Conservation (phyloP, 2,797 vertebrate genomes). For the Cichlasoma orientale region DNA sequence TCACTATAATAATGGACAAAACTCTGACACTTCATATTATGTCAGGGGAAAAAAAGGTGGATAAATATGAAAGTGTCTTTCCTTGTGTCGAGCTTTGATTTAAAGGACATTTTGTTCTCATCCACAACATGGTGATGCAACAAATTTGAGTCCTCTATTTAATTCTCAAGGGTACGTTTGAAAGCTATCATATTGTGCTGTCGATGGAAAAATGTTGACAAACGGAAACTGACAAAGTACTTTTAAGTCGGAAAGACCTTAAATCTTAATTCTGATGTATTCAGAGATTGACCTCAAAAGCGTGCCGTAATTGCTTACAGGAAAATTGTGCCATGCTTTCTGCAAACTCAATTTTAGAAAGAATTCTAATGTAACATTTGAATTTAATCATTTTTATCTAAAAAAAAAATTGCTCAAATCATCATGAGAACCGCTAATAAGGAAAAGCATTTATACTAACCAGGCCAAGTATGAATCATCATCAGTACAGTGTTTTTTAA, state of each 20-base stretch:
- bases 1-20: slow-evolving; percentile 31
- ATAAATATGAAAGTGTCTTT: neutral
- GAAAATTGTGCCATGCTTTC: slow-evolving; percentile 17
- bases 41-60: slow-evolving; percentile 22
- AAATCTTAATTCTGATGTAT: neutral
- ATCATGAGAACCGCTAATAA: slow-evolving; percentile 17
- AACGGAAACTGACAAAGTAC: neutral
- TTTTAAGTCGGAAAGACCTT: slow-evolving; percentile 3
- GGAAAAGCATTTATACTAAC: slow-evolving; percentile 12
- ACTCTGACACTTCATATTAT: slow-evolving; percentile 32
- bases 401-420: neutral
- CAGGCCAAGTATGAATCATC: slow-evolving; percentile 30
- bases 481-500: slow-evolving; percentile 37
- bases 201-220: neutral
- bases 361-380: slow-evolving; percentile 10
- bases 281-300: slow-evolving; percentile 34
- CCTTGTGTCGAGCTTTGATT: neutral
- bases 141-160: neutral
- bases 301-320: slow-evolving; percentile 18
- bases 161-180: neutral
- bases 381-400: slow-evolving; percentile 10
- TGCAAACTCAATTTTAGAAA: neutral
- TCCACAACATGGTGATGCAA: neutral
- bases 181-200: neutral
- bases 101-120: neutral